phyloP scores from a whole-genome alignment of 1,140 invertebrate genomes.

The Heliconius hermathena region DNA sequence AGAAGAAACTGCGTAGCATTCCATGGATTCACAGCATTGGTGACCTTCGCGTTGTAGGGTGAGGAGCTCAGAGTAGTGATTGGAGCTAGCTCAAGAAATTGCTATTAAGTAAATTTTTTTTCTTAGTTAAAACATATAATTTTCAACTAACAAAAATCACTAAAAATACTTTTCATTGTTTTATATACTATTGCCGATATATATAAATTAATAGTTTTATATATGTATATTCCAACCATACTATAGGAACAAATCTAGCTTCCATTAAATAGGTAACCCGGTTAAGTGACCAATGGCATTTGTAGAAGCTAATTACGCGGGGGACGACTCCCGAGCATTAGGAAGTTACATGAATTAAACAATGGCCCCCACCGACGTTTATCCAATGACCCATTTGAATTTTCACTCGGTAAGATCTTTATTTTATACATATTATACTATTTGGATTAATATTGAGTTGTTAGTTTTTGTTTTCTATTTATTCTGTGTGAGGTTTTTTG shows the following conservation, averaged over 20 bases:
- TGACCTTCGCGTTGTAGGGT: too few relatives aligned
- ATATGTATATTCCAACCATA: too few relatives aligned
- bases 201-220: not conserved
- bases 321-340: slow-evolving; percentile 18
- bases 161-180: not conserved
- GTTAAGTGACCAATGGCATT: slow-evolving; percentile 21
- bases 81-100: too few relatives aligned
- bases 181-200: not conserved
- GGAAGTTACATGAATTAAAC: slow-evolving; percentile 21
- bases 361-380: slow-evolving; percentile 20
- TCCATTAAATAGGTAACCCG: slow-evolving; percentile 2
- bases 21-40: too few relatives aligned
- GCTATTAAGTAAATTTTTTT: too few relatives aligned
- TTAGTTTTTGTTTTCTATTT: not conserved
- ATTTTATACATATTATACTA: not conserved
- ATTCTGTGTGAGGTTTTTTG: too few relatives aligned
- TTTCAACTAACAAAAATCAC: too few relatives aligned
- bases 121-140: too few relatives aligned
- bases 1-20: too few relatives aligned
- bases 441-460: not conserved
- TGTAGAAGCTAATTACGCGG: slow-evolving; percentile 23
- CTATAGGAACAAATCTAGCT: not conserved
- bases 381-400: slow-evolving; percentile 20
- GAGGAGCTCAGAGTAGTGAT: too few relatives aligned
- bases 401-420: slow-evolving; percentile 4